Base-by-base conservation (phyloP, 2,797 vertebrate genomes). In the Acanthurus tractus region DNA sequence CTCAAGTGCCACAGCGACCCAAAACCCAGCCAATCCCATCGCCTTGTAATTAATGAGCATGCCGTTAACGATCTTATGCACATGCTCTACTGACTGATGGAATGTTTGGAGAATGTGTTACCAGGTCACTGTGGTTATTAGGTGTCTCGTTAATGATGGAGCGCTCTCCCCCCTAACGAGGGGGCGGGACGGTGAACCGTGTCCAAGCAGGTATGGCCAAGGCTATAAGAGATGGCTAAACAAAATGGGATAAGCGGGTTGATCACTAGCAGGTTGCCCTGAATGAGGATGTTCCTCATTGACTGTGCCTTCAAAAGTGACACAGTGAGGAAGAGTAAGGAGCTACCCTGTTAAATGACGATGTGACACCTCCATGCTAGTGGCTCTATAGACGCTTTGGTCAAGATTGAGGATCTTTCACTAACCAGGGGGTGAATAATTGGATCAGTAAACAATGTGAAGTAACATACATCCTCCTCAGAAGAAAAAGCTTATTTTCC, bases 41-140 rank as follows among this genome's bases (percentile, higher is more conserved):
- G 59, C 72, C 62, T 69, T 72, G 78, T 90, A 89, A 93, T 92
- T 91, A 93, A 92, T 88, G 88, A 82, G 79, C 22, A 20, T 68
- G 72, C 67, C 15, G 48, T 80, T 89, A 93, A 91, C 34, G 82
- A 86, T 88, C 85, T 75, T 23, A 62, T 70, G 79, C 82, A 77
- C 89, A 87, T 74, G 86, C 82, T 84, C 78, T 61, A 18, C 84
- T 91, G 90, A 89, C 82, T 93, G 89, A 93, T 89, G 90, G 88
- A 88, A 90, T 93, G 90, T 93, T 93, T 90, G 73, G 77, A 85
- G 76, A 86, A 88, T 82, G 79, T 72, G 81, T 86, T 81, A 84
- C 63, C 23, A 25, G 92, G 89, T 93, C 87, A 89, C 82, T 50
- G 53, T 85, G 85, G 82, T 84, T 87, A 82, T 79, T 72, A 70